A percentile compares a stretch with the other conserved stretches of the same genome.
These are phyloP conservation scores for Gadopsis marmoratus DNA, from an alignment of 2,797 vertebrate genomes.

Conservation along the genomic window DNA sequence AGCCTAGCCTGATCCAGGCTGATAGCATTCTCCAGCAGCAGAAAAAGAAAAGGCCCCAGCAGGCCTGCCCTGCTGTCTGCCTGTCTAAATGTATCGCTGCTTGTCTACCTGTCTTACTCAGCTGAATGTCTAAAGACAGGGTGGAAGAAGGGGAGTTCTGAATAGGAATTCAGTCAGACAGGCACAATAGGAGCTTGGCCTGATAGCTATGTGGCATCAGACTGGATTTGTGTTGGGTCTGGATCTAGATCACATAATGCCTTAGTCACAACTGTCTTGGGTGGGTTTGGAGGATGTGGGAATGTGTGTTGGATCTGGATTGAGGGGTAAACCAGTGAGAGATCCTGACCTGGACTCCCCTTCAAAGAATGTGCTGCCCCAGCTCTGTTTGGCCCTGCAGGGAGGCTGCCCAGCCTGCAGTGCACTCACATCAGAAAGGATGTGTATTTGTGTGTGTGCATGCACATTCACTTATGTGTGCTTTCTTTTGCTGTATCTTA, in stretches of 20 bases:
- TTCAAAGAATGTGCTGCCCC: conserved; percentile 38
- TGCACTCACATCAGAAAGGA: conserved; percentile 47
- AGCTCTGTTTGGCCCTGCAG: conserved; percentile 60
- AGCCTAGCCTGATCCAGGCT: conserved; percentile 63
- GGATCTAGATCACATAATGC: conserved; percentile 43
- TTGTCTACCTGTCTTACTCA: conserved; percentile 64
- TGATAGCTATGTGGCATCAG: conserved; percentile 53
- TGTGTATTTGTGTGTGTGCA: conserved; percentile 28
- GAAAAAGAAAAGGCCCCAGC: conserved; percentile 60
- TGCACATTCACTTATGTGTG: conserved; percentile 12
- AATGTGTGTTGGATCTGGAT: conserved; percentile 18
- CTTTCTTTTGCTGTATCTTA: conserved; percentile 57
- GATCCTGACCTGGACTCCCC: conserved; percentile 48
- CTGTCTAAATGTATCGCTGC: conserved; percentile 59
- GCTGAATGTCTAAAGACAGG: conserved; percentile 53
- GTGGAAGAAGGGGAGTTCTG: conserved; percentile 29
- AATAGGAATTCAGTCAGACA: conserved; percentile 52
- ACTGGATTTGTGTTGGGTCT: conserved; percentile 58
- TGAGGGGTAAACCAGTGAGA: conserved; percentile 52
- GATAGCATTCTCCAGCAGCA: conserved; percentile 69
- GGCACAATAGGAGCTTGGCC: conserved; percentile 50
- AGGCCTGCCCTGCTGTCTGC: conserved; percentile 56
- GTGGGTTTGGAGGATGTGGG: conserved; percentile 29
- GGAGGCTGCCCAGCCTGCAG: conserved; percentile 46
- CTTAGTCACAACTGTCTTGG: conserved; percentile 34